Evolutionary conservation across 2,113 vertebrate species (phyloP), one percentile per base, ranked within the genome.

Genomic region (Electrona antarctica): DNA sequence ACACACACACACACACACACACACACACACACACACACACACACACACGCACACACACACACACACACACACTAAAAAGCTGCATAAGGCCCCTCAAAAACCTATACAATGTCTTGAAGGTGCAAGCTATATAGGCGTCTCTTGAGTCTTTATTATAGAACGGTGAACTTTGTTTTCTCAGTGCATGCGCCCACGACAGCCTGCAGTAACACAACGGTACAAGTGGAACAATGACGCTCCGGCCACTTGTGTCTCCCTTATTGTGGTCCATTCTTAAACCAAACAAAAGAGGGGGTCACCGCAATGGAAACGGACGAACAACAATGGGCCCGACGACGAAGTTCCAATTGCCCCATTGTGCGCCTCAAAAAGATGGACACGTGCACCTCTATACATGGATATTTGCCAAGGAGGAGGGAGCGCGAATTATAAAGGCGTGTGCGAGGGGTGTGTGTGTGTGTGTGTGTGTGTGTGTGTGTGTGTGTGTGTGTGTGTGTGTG

Each of bases 341-440:
- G 59, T 55, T 55, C 64, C 68, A 58, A 41, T 28, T 68, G 50
- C 55, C 13, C 78, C 45, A 76, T 83, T 83, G 80, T 86, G 66
- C 52, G 8, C 47, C 63, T 70, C 72, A 81, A 61, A 21, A 28
- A 71, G 62, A 60, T 49, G 64, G 81, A 75, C 84, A 83, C 80
- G 83, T 85, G 82, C 68, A 66, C 56, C 59, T 68, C 57, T 48
- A 21, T 41, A 60, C 60, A 69, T 46, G 45, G 54, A 64, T 69
- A 41, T 41, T 4, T 41, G 33, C 33, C 21, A 60, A 21, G 66
- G 60, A 73, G 63, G 59, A 21, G 21, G 41, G 55, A 59, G 64
- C 8, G 6, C 21, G 21, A 21, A 21, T 21, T 21, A n/a, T 15
- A 10, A 13, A 11, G 57, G 49, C 52, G 1, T 1, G 48, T 0